Conservation (phyloP, 2,113 vertebrate genomes). For the Cichladusa arquata region DNA sequence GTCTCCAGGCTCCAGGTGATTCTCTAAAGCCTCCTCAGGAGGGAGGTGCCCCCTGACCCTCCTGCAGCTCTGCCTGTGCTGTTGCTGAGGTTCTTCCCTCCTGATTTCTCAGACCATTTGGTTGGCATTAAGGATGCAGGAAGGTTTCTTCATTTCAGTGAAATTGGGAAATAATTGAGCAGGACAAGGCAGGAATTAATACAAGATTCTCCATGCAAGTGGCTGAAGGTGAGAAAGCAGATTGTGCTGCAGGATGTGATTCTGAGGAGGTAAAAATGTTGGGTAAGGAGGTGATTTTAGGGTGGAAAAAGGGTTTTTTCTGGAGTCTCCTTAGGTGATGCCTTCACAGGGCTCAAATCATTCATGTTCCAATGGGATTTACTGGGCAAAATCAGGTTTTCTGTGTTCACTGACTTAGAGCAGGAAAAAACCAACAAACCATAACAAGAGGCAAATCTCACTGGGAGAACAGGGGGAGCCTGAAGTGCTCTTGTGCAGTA, state of each 20-base stretch:
- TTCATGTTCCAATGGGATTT: background rate
- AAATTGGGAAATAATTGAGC: background rate
- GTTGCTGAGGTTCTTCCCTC: background rate
- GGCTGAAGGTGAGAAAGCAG: background rate
- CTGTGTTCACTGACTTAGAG: background rate
- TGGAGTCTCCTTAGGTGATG: background rate
- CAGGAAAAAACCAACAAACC: background rate
- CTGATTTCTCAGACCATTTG: background rate
- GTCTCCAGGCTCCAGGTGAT: background rate
- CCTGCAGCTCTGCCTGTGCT: background rate
- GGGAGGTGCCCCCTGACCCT: background rate
- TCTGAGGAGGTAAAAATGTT: background rate
- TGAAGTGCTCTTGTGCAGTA: background rate
- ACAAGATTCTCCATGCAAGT: background rate
- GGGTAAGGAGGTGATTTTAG: background rate
- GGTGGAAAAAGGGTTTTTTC: background rate
- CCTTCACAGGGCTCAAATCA: background rate
- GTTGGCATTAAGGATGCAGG: background rate
- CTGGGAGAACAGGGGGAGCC: background rate
- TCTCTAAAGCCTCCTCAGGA: background rate
- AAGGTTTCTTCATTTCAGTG: background rate
- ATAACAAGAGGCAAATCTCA: background rate
- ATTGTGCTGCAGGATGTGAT: background rate
- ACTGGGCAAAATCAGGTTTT: background rate
- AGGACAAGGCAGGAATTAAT: background rate